Evolutionary conservation across 2,797 vertebrate genomes (phyloP), one percentile per base, ranked within the genome.

Genomic region (Lagocephalus sceleratus): DNA sequence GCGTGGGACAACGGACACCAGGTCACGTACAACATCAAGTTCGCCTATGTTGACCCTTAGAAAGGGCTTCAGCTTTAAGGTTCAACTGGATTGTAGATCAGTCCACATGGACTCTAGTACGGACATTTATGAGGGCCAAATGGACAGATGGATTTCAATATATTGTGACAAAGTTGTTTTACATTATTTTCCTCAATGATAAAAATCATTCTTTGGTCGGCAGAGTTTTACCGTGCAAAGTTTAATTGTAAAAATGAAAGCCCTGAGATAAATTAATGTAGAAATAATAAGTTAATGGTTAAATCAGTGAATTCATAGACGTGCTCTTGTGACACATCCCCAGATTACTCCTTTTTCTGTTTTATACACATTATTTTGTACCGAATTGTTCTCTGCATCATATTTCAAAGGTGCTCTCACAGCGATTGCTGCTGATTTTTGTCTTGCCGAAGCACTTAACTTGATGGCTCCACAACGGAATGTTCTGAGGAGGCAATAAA

Each of bases 1-100:
- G 94, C 94, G 2, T 99, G 97, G 97, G 96, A 98, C 92, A 97
- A 96, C 15, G 96, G 97, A 70, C 95, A 98, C 73, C 97, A 99
- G 77, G 94, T 99, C 79, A 99, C 94, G 35, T 99, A 99, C 75
- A 88, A 94, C 0, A 92, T 99, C 54, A 93, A 92, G 73, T 94
- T 99, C 63, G 96, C 96, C 67, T 97, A 94, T 70, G 85, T 85
- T 60, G 85, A 87, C 57, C 68, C 86, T 22, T 79, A 89, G 63
- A 59, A 57, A 64, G 20, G 51, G 23, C 43, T 21, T 43, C 20
- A 44, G 20, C 43, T 55, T 67, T 64, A 66, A 82, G 65, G 39
- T 69, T 66, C 70, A 12, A 71, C 66, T 47, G 93, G 94, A 92
- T 94, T 94, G 96, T 97, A 91, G 95, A 97, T 91, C 96, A 71